Evolutionary conservation across 2,797 vertebrate genomes (phyloP), one percentile per base, ranked within the genome.

Genomic region (Synaphobranchus kaupii): DNA sequence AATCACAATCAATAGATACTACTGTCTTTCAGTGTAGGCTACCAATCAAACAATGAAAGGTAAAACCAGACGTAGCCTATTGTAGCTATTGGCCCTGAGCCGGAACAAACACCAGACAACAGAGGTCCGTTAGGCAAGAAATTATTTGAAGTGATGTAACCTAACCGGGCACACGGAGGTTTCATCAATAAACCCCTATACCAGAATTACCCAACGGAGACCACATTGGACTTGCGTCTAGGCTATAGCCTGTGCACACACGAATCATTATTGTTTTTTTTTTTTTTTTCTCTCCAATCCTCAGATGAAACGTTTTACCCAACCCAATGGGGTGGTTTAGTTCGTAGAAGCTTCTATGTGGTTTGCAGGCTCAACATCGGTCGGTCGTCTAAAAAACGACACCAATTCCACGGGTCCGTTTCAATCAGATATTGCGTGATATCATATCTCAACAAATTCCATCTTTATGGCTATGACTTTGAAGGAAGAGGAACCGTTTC

Each of bases 141-240:
- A 81, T 48, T 50, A 13, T n/a, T 81, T 50, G 22, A 81, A 81
- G 78, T 81, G 47, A 50, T 81, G 78, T 22, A 81, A 22, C 47
- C 44, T 22, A 81, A 22, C 47, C 44, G 22, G 25, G 8, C 44
- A 81, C 68, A 31, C 2, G 31, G 12, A 73, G 12, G 68, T 73
- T 73, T 73, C 68, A 44, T 22, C 20, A 81, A 81, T 81, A 44
- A 39, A 48, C 17, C 78, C 7, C 22, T 9, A n/a, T 25, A 81
- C 17, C 78, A n/a, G 78, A 48, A 48, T 48, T 3, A 50, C 44
- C 22, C 0, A 48, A 50, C 9, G 25, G 22, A 81, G 10, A 81
- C 78, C 47, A 50, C 22, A 9, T 9, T 12, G 39, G 73, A 44
- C 34, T 78, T 44, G 7, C 15, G 44, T 17, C 3, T n/a, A 48